Evolutionary conservation across 2,797 vertebrate species (phyloP), one percentile per base, ranked within the genome.

Genomic region (Darevskia nairensis): DNA sequence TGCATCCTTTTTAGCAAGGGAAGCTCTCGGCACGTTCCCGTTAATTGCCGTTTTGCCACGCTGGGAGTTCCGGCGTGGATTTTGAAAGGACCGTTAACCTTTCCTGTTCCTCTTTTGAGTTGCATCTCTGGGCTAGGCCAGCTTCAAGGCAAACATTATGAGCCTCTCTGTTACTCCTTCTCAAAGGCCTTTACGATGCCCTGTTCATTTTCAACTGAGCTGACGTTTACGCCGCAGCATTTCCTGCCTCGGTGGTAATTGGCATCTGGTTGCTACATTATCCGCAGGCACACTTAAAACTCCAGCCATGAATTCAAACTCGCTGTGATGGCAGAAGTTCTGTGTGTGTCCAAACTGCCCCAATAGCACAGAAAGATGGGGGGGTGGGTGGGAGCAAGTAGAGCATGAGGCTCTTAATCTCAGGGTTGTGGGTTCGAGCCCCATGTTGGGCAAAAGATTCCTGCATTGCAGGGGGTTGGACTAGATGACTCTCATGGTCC

Each of bases 71-170:
- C 78, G 89, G 89, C 88, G 89, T 91, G 79, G 88, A 91, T 92
- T 93, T 92, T 92, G 89, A 95, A 91, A 92, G 82, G 87, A 72
- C 85, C 10, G 32, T 94, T 94, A 93, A 90, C 93, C 90, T 95
- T 93, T 93, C 64, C 80, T 88, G 78, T 69, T 82, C 84, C 35
- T 77, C 91, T 94, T 94, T 91, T 55, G 89, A 90, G 91, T 82
- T 87, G 79, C 46, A 80, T 90, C 0, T 3, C 50, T 90, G 90
- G 88, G 74, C 86, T 92, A 84, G 44, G 25, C 46, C 19, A 25
- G 86, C 75, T 86, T 74, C 15, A 39, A 84, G 66, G 10, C 68
- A 86, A 79, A 79, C 23, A 7, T 50, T 35, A 35, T 0, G 23
- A 23, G 5, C 17, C 35, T 46, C 41, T 29, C 0, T 3, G 25